Evolutionary conservation across 1,140 invertebrate genomes (phyloP), one percentile per base, ranked within the genome.

Genomic region (Brachionus sp.): DNA sequence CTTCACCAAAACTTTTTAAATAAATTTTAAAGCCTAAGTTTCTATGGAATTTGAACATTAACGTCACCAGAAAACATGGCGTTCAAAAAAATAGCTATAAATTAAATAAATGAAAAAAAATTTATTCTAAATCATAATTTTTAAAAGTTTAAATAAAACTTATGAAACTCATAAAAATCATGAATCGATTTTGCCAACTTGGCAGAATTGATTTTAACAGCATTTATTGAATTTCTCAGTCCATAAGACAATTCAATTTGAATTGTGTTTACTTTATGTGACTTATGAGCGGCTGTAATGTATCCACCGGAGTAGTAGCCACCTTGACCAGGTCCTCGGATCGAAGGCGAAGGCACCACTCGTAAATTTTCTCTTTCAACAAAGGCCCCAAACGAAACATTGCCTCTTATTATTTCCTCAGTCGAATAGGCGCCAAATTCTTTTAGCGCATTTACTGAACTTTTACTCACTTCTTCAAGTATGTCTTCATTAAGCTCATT

Each of bases 291-390:
- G 9, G n/a, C 16, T 37, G 50, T 80, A 35, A 62, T 80, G 39
- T 37, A 80, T 23, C 77, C 77, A 42, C 77, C 77, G 6, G 33
- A 39, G 62, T 75, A 85, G 77, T 85, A 85, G 29, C 44, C 25
- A 29, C 66, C 66, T 19, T 19, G n/a, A 16, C 44, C 77, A 29
- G 84, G 84, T 7, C 44, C 57, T n/a, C 23, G 57, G 33, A 75
- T 64, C 29, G 66, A 66, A n/a, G 84, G 84, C n/a, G 84, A 85
- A 16, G 84, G 84, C 16, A 85, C 84, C 33, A 73, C 84, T 57
- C 35, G 19, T 29, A 64, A 85, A 46, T 57, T 73, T 35, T 62
- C n/a, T 12, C 19, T 66, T 66, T 80, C 19, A 6, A 80, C 29
- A 62, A 62, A 62, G 5, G 25, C 23, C 10, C 77, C 77, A 6